Evolutionary conservation across 2,888 invertebrate species (phyloP).

Genomic region (Epistrophella euchroma): DNA sequence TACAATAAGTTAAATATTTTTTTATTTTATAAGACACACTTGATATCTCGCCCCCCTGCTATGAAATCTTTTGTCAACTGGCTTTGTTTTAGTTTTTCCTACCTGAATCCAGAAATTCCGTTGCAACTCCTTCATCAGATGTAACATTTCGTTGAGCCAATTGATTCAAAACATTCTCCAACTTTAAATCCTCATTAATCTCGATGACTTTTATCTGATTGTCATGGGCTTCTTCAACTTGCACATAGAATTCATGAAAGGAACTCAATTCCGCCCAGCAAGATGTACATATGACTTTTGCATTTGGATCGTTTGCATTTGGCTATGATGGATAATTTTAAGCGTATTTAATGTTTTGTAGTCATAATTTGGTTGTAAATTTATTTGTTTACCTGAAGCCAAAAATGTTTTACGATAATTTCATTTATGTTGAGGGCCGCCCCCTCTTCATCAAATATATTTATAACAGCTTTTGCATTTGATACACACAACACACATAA

Average conservation of each 20-base stretch:
- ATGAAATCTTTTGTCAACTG: neutral
- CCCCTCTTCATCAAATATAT: constrained; percentile 76
- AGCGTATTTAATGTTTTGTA: neutral
- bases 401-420: constrained; percentile 79
- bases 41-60: neutral
- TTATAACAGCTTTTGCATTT: constrained; percentile 35
- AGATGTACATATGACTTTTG: constrained; percentile 75
- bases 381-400: constrained; percentile 77
- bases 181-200: constrained; percentile 35
- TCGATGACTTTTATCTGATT: constrained; percentile 19
- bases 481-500: constrained; percentile 64
- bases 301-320: constrained; percentile 43
- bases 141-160: neutral
- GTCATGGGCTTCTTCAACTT: constrained; percentile 78
- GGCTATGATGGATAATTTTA: constrained; percentile 40
- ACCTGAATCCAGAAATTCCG: constrained; percentile 57
- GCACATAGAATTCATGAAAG: constrained; percentile 80
- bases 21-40: neutral
- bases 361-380: constrained; percentile 19
- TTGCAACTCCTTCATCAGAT: constrained; percentile 3
- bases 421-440: constrained; percentile 72
- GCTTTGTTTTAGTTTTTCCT: neutral
- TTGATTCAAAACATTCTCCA: constrained; percentile 27
- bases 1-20: neutral
- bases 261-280: constrained; percentile 79